Base-by-base conservation (phyloP, 35 echinoderm and acorn worm genomes). In the Diadema setosum region DNA sequence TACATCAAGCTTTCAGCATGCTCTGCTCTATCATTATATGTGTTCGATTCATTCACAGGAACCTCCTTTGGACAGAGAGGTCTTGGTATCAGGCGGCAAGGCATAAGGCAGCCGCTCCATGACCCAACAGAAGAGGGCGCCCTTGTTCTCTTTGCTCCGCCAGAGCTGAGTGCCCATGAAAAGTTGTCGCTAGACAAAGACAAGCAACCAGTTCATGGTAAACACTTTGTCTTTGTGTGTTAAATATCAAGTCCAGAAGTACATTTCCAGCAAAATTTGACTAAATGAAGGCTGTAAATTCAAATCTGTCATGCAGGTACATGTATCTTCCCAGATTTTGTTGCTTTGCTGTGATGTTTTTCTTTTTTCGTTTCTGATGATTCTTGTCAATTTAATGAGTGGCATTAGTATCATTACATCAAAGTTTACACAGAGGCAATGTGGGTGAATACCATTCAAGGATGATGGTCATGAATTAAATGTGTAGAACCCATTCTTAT, bases 51-150 rank as follows among this genome's bases (percentile, higher is more conserved):
- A 56, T 15, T 48, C n/a, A 33, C 2, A 90, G 87, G 82, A 0
- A 45, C 56, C 17, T 65, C 84, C 23, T 42, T 90, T 29, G 88
- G 46, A 6, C 59, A 50, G 8, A 64, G 93, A 43, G 93, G 86
- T 24, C 75, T 95, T 5, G 93, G 93, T 1, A 91, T 95, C 18
- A 65, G 93, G 46, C 61, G 93, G 7, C 83, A 86, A 73, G 93
- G 93, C 42, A 57, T 80, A 0, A 46, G 84, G 33, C 93, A 87
- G 27, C 82, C 93, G 18, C 76, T 95, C 46, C 88, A 95, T 87
- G 93, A 95, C 37, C 93, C 93, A 17, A 60, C 81, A 63, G 96
- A 98, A 74, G 92, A 94, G 58, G 92, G 89, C 27, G 96, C 96
- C 45, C 86, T 98, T 33, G 92, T 98, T 25, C 83, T 98, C 17